Base-by-base conservation (phyloP, 2,888 invertebrate species). In the Mellilla xanthometata region DNA sequence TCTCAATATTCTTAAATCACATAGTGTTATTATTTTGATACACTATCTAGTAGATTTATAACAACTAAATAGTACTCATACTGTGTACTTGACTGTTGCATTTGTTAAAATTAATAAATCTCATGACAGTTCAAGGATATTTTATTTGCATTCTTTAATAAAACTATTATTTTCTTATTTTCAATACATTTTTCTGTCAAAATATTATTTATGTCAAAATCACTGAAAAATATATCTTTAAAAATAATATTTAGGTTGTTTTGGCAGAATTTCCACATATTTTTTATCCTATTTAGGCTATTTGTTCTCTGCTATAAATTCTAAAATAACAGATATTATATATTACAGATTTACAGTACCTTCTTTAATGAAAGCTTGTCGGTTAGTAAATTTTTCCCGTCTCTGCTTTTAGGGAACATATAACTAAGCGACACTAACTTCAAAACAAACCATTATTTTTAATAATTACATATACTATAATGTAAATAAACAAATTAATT, bases 291-390 rank as follows among this genome's bases (percentile, higher is more conserved):
- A 22, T 19, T 32, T 32, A 32, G 19, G 22, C 22, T 10, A 32
- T 22, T 32, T 32, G 19, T 32, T 22, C 32, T 32, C 32, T 32
- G 22, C 19, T 22, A 32, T 32, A 19, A 32, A 32, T 32, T 32
- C 32, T 30, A 30, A 30, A 30, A 30, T n/a, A n/a, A 30, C 13
- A 30, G 30, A 30, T 30, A 30, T 30, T 30, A 30, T 30, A 30
- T 30, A 30, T 30, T 29, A 29, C 29, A 29, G 29, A 29, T 29
- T 29, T 29, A 29, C 29, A 12, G 29, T 29, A 29, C 29, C 29
- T 29, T 29, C 29, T 12, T 29, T 29, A 29, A 29, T 29, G 12
- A 29, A 29, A 29, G 12, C 29, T 29, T 29, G 29, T 29, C 29
- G 29, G 12, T 29, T 29, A 29, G 29, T 29, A 29, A 29, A 29